Evolutionary conservation across 1,140 invertebrate genomes (phyloP), one percentile per base, ranked within the genome.

Genomic region (Probaryconus sp.): DNA sequence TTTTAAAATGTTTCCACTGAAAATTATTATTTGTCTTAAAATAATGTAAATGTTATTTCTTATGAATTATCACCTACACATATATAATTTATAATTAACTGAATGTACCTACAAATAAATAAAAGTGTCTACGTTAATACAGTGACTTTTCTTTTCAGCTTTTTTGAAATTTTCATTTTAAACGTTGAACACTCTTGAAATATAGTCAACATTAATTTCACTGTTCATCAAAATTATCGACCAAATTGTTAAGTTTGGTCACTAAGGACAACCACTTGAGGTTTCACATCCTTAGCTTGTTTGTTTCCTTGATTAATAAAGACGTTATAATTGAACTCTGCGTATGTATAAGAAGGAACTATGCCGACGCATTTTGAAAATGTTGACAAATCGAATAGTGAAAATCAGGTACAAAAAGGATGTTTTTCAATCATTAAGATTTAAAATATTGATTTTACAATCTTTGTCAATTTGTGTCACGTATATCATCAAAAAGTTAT

Each of bases 361-460:
- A 78, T 81, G 75, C 70, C 79, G 50, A 68, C 70, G 63, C 35
- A 76, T 73, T 68, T 68, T 64, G 77, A 81, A 53, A 51, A 60
- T 50, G 56, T 33, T 73, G 76, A 70, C 14, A 74, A 68, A 50
- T 21, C 58, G 55, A 69, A 61, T 75, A 10, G 30, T 26, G 77
- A 78, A 50, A 78, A 69, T 74, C 79, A 81, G 76, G 79, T 78
- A 24, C 17, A 50, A 60, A 60, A 45, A 16, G 47, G 6, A 24
- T 4, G 3, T 24, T 45, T 35, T 53, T 40, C 16, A 21, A 33
- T 33, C n/a, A n/a, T n/a, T n/a, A n/a, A n/a, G n/a, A n/a, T 33
- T 33, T 33, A n/a, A n/a, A 33, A 33, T 33, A 33, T n/a, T n/a
- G n/a, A n/a, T n/a, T n/a, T n/a, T n/a, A n/a, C n/a, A n/a, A n/a